Conservation (phyloP, 2,797 vertebrate genomes). For the Tenualosa ilisha region DNA sequence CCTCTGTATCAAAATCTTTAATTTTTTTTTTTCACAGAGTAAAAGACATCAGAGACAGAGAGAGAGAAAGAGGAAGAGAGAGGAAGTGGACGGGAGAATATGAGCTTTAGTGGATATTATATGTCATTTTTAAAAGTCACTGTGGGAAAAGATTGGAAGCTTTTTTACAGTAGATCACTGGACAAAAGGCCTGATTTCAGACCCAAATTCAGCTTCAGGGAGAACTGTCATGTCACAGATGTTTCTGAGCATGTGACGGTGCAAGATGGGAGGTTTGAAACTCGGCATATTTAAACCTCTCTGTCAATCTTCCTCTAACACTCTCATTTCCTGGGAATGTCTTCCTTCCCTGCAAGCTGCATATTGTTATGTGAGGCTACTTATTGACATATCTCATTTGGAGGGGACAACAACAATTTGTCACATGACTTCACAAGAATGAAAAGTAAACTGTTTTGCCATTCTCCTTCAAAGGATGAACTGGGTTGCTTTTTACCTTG, state of each 20-base stretch:
- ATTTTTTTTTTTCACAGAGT: neutral
- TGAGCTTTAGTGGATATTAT: neutral
- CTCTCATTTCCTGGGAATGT: neutral
- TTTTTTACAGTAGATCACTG: neutral
- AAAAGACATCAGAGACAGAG: neutral
- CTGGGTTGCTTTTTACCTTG: neutral
- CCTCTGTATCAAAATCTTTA: neutral
- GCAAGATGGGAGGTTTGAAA: slow-evolving; percentile 20
- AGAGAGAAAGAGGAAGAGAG: neutral
- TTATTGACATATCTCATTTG: neutral
- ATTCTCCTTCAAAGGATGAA: neutral
- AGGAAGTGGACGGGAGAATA: neutral
- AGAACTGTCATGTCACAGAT: slow-evolving; percentile 20
- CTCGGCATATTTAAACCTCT: neutral
- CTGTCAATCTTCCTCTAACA: neutral
- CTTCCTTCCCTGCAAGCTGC: neutral
- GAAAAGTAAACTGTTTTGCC: neutral
- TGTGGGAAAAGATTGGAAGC: neutral
- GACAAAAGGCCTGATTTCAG: neutral
- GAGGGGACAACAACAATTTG: neutral
- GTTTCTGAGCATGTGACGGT: neutral
- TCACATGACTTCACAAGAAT: neutral
- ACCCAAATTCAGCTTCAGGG: neutral
- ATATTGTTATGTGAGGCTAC: neutral
- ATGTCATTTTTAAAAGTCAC: slow-evolving; percentile 7